phyloP scores from a whole-genome alignment of 2,113 vertebrate species.

The Bungarus multicinctus region DNA sequence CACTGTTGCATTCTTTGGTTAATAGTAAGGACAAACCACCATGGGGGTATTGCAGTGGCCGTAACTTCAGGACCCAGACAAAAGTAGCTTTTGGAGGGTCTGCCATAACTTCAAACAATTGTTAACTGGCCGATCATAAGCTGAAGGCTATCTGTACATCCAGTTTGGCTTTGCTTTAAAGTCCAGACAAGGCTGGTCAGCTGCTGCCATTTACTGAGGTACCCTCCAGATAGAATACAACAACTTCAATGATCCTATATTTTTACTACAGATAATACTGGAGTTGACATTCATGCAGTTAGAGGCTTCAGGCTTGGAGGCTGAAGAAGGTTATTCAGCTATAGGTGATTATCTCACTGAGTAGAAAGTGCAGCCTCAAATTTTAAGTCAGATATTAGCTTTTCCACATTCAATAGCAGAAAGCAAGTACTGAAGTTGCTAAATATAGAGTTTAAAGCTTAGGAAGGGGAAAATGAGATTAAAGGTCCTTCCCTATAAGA shows the following conservation, averaged over 20 bases:
- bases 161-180: background rate
- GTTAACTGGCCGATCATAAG: background rate
- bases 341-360: constrained; percentile 15
- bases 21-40: background rate
- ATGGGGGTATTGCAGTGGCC: background rate
- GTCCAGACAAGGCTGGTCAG: background rate
- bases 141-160: background rate
- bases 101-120: background rate
- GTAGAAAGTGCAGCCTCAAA: constrained; percentile 48
- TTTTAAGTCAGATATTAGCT: constrained; percentile 45
- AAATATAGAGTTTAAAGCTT: constrained; percentile 37
- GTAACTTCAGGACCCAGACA: background rate
- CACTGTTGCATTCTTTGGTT: background rate
- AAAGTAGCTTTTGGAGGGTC: background rate
- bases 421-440: background rate
- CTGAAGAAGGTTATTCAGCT: background rate
- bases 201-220: background rate
- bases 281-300: background rate
- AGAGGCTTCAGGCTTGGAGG: background rate
- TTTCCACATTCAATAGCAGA: constrained; percentile 50
- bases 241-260: background rate
- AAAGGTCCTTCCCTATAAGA: constrained; percentile 51
- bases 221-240: background rate
- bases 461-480: constrained; percentile 30
- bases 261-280: background rate